A percentile compares a stretch with the other conserved stretches of the same genome.
phyloP scores from a whole-genome alignment of 2,888 invertebrate species.

The Amblyjoppa proteus region DNA sequence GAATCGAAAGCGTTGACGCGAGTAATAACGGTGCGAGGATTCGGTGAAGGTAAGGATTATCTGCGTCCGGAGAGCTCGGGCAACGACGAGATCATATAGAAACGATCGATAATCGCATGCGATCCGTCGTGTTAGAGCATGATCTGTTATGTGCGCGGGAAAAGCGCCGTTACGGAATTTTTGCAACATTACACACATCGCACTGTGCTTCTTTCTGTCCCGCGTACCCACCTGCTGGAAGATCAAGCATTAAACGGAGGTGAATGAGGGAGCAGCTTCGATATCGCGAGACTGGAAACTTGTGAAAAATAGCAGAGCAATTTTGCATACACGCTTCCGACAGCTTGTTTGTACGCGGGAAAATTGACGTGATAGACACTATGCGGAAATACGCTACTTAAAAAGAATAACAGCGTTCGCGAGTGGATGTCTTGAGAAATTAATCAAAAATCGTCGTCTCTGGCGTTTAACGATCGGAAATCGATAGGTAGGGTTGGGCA shows the following conservation, averaged over 20 bases:
- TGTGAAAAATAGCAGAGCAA: constrained; percentile 4
- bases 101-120: constrained; percentile 53
- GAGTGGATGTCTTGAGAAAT: no score
- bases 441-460: no score
- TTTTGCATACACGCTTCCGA: no score
- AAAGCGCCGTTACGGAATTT: constrained; percentile 24
- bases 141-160: constrained; percentile 50
- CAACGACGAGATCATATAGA: constrained; percentile 10
- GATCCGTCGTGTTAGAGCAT: constrained; percentile 24
- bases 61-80: constrained; percentile 6
- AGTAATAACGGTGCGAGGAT: constrained; percentile 48
- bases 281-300: no score
- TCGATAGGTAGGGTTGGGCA: no score
- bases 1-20: constrained; percentile 56
- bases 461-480: no score
- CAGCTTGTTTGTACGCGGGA: no score
- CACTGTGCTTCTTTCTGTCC: constrained; percentile 25
- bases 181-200: background rate
- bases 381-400: no score
- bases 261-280: background rate
- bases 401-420: no score
- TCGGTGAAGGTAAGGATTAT: constrained; percentile 48
- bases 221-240: background rate
- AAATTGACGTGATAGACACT: no score
- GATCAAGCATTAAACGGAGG: background rate